Percentiles rank a stretch among this genome's conserved stretches.
phyloP scores from a whole-genome alignment of 1,140 invertebrate species.

The Scaptomyza graminum region DNA sequence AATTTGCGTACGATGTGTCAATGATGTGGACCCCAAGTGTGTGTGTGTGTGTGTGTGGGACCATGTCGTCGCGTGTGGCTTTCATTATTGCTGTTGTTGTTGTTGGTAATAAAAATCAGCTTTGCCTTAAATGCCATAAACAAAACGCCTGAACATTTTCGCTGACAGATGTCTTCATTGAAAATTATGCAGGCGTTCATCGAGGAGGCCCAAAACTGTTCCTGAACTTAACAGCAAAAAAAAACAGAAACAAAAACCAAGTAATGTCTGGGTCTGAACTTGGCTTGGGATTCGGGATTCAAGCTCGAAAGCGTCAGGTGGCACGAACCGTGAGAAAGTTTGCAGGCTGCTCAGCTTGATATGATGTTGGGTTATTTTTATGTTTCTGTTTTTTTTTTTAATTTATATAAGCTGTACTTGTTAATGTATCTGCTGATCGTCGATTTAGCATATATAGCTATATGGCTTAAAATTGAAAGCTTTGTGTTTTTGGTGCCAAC shows the following conservation, averaged over 20 bases:
- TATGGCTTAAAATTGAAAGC: neutral
- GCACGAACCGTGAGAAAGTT: constrained; percentile 74
- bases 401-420: constrained; percentile 21
- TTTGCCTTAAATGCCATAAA: constrained; percentile 82
- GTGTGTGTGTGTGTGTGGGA: constrained; percentile 48
- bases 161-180: constrained; percentile 84
- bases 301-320: constrained; percentile 65
- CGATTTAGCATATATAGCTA: too few species aligned
- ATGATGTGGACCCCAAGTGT: constrained; percentile 63
- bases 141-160: constrained; percentile 81
- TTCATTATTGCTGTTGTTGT: constrained; percentile 50
- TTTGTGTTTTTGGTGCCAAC: neutral
- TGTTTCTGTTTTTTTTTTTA: constrained; percentile 2
- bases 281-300: neutral
- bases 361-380: constrained; percentile 8
- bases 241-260: too few species aligned
- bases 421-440: too few species aligned
- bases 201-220: neutral
- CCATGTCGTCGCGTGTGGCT: constrained; percentile 71
- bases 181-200: constrained; percentile 65
- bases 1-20: constrained; percentile 82
- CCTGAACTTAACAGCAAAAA: neutral
- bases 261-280: neutral
- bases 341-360: constrained; percentile 42
- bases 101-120: constrained; percentile 82